A percentile compares a stretch with the other conserved stretches of the same genome.
phyloP scores from a whole-genome alignment of 2,888 invertebrate genomes.

The Hypena proboscidalis region DNA sequence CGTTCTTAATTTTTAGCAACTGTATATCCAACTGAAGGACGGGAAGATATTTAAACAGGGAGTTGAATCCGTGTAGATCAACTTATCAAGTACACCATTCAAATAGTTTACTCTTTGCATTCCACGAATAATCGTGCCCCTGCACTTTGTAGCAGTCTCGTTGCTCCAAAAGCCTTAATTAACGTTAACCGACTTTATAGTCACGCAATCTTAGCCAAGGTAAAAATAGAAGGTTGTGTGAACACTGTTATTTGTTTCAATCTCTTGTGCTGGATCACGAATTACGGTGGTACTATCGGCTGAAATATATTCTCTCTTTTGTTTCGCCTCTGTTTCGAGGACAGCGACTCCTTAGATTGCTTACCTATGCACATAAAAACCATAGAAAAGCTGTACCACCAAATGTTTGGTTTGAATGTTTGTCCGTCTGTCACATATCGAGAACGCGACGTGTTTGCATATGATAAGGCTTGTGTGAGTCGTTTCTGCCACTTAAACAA shows the following conservation, averaged over 20 bases:
- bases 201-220: constrained; percentile 66
- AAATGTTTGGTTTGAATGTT: constrained; percentile 17
- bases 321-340: no score
- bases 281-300: background rate
- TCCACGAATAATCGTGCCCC: constrained; percentile 22
- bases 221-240: constrained; percentile 63
- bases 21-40: no score
- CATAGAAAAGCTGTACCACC: background rate
- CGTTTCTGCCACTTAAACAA: constrained; percentile 28
- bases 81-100: constrained; percentile 1
- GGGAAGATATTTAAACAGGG: no score
- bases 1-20: no score
- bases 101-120: constrained; percentile 9
- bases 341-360: background rate
- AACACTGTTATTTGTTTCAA: constrained; percentile 52
- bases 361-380: constrained; percentile 1
- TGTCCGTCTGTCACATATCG: constrained; percentile 32
- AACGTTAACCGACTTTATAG: constrained; percentile 52
- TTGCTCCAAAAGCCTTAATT: constrained; percentile 65
- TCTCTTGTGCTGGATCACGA: constrained; percentile 16
- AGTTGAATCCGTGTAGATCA: no score
- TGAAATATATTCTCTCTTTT: no score
- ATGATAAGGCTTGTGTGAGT: constrained; percentile 37
- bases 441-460: constrained; percentile 40
- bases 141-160: constrained; percentile 41